Evolutionary conservation across 2,888 invertebrate species (phyloP).

Genomic region (Caenorhabditis sp.): DNA sequence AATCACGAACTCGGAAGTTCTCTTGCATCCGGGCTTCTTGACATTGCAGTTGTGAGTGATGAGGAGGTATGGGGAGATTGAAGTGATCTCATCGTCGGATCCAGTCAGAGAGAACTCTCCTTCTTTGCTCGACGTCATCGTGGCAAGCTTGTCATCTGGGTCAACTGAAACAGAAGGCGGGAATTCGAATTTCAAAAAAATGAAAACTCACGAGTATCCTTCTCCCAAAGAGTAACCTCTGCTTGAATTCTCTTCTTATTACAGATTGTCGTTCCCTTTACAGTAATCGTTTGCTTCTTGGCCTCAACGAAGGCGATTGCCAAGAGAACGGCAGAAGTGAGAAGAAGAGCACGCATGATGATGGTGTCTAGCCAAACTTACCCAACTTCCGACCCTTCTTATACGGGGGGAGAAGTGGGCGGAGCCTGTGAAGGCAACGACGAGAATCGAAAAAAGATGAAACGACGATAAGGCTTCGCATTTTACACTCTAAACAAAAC

Average conservation of each 20-base stretch:
- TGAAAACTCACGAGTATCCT: constrained; percentile 65
- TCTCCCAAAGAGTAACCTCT: constrained; percentile 59
- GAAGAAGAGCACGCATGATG: constrained; percentile 56
- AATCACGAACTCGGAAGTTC: constrained; percentile 57
- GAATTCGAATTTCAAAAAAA: neutral
- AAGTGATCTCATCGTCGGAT: constrained; percentile 61
- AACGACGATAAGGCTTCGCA: constrained; percentile 17
- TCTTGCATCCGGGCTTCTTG: constrained; percentile 64
- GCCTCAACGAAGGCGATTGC: constrained; percentile 53
- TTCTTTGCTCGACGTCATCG: constrained; percentile 55
- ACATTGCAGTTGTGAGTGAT: constrained; percentile 67
- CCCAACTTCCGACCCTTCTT: constrained; percentile 4
- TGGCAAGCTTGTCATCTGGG: constrained; percentile 62
- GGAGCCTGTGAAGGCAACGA: constrained; percentile 15
- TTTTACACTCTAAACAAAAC: constrained; percentile 60
- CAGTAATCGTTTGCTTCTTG: constrained; percentile 63
- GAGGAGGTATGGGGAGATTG: constrained; percentile 60
- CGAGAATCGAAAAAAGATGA: constrained; percentile 9
- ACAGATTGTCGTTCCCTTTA: constrained; percentile 65
- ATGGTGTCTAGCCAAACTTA: neutral
- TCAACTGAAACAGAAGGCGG: constrained; percentile 52
- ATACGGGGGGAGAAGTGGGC: constrained; percentile 24
- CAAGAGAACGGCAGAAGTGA: constrained; percentile 43
- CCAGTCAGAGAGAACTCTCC: constrained; percentile 60
- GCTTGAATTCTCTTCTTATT: constrained; percentile 66